Base-by-base conservation (phyloP, 2,797 vertebrate species). In the Sciurus carolinensis region DNA sequence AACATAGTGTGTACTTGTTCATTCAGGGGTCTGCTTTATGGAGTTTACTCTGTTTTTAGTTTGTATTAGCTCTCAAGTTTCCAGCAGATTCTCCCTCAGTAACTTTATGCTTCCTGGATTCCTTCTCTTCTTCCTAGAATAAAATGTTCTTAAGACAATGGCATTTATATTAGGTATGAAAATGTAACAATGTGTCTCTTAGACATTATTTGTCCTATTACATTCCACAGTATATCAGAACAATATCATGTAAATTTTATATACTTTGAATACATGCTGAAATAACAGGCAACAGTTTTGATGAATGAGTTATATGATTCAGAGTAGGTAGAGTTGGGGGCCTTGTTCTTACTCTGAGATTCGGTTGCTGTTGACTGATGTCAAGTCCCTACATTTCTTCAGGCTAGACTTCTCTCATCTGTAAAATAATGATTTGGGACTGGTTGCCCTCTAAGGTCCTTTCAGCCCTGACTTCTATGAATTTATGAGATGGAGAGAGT, bases 401-500 rank as follows among this genome's bases (percentile, higher is more conserved):
- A 20, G 3, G 7, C 15, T 85, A 57, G 33, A 67, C 39, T n/a
- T 80, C 7, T 22, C 30, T 95, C 22, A 86, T 90, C 67, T 94
- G 30, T 36, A 69, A 96, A 92, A 82, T 73, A 92, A 79, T 86
- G 15, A 15, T 88, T 24, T 92, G 47, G 57, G 69, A 62, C 67
- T 57, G 47, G 52, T 36, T 52, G 1, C 18, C 22, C 42, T 91
- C 33, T 24, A 24, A 42, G 18, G 6, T 14, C 33, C 52, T 64
- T 88, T 77, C 33, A 24, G 36, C 14, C 9, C 39, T 73, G 54
- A 39, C n/a, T 77, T 95, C 67, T 88, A 14, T 77, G 47, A 90
- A 96, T 87, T 83, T 90, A 83, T 93, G 64, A 96, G 36, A 59
- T 22, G 20, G 2, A 17, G 71, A 86, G 17, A 96, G 26, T 7